Conservation (phyloP, 2,888 invertebrate species). For the Cylindroiulus punctatus region DNA sequence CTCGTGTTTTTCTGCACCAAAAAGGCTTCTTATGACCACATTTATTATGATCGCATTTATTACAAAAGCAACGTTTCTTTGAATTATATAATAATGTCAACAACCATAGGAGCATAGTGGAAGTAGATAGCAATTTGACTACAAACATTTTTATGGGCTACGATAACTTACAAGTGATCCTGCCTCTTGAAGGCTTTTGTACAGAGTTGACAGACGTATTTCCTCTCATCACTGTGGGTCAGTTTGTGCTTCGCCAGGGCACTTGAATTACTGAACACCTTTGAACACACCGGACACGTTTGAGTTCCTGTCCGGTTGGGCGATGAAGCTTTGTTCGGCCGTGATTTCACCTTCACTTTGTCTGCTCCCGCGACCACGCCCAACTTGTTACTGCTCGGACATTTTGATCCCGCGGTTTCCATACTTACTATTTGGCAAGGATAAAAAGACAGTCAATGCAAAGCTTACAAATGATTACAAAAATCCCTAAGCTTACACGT, state of each 20-base stretch:
- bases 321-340: conserved; percentile 85
- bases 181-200: conserved; percentile 98
- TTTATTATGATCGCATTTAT: too few relatives aligned
- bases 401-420: background rate
- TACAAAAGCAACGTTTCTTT: background rate
- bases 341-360: conserved; percentile 74
- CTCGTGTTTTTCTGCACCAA: too few relatives aligned
- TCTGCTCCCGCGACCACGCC: conserved; percentile 59
- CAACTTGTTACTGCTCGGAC: conserved; percentile 13
- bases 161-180: conserved; percentile 90
- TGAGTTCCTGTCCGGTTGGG: conserved; percentile 91
- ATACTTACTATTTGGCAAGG: background rate
- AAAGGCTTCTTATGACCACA: too few relatives aligned
- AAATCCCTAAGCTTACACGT: background rate
- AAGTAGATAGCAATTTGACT: background rate
- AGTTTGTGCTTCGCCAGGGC: conserved; percentile 96
- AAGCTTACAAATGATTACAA: too few relatives aligned
- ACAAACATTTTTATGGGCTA: background rate
- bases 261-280: conserved; percentile 96
- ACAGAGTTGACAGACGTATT: conserved; percentile 94
- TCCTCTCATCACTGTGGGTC: conserved; percentile 97
- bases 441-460: background rate
- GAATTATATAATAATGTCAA: background rate
- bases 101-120: background rate
- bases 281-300: conserved; percentile 94